phyloP scores from a whole-genome alignment of 2,888 invertebrate genomes.

The Rotaria socialis region DNA sequence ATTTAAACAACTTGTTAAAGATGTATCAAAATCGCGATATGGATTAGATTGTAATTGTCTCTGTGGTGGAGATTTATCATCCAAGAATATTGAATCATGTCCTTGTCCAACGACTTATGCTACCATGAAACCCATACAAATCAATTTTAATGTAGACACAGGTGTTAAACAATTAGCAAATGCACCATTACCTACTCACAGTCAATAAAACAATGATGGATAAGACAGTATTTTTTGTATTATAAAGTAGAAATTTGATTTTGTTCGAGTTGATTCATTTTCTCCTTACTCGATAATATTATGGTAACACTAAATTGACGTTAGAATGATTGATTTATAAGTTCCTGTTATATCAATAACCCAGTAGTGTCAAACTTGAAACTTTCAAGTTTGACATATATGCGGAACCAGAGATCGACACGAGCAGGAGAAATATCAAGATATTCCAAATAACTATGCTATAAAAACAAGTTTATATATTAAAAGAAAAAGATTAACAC shows the following conservation, averaged over 20 bases:
- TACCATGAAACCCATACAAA: conserved; percentile 1
- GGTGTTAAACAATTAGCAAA: not conserved
- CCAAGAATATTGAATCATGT: not conserved
- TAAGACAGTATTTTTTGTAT: no score
- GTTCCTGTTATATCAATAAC: not conserved
- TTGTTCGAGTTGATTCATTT: not conserved
- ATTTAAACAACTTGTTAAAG: conserved; percentile 15
- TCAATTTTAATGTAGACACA: conserved; percentile 16
- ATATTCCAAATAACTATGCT: conserved; percentile 25
- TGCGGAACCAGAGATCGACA: conserved; percentile 32
- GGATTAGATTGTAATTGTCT: conserved; percentile 15
- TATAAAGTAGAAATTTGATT: not conserved
- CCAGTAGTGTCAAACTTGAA: no score
- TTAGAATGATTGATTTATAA: not conserved
- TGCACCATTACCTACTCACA: not conserved
- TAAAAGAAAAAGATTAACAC: no score
- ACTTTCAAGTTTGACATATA: no score
- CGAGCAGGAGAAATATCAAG: not conserved
- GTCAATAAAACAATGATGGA: not conserved
- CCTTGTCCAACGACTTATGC: not conserved
- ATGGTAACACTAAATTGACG: not conserved
- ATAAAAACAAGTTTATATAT: not conserved
- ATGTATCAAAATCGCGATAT: not conserved
- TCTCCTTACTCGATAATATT: not conserved
- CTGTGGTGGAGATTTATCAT: not conserved